These are phyloP conservation scores for Plecturocebus donacophilus DNA, from an alignment of 2,113 vertebrate species.

Conservation along the genomic window DNA sequence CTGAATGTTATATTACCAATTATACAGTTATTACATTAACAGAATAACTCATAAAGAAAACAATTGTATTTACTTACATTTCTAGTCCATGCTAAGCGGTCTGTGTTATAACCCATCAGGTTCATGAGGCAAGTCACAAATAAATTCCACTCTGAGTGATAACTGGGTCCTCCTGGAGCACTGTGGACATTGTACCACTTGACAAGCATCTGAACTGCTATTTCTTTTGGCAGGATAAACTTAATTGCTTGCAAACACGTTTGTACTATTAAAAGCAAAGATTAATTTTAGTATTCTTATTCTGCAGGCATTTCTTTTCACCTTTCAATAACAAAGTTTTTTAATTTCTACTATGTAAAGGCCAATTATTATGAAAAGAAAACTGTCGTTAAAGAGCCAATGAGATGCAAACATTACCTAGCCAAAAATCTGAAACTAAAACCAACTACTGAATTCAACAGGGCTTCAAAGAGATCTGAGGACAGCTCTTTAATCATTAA, in stretches of 20 bases:
- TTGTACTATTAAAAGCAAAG: slow-evolving; percentile 87
- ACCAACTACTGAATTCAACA: not conserved
- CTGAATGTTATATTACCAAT: not conserved
- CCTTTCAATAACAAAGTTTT: not conserved
- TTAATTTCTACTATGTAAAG: not conserved
- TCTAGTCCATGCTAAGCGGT: slow-evolving; percentile 93
- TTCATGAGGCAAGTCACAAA: slow-evolving; percentile 98
- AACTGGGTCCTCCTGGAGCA: slow-evolving; percentile 94
- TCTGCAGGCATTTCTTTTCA: not conserved
- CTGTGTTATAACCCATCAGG: slow-evolving; percentile 98
- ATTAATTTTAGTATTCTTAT: slow-evolving; percentile 45
- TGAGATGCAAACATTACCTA: not conserved
- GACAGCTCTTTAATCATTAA: not conserved
- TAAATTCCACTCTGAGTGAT: slow-evolving; percentile 95
- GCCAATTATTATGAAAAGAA: not conserved
- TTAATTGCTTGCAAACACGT: slow-evolving; percentile 94
- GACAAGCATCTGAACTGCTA: slow-evolving; percentile 95
- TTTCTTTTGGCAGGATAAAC: slow-evolving; percentile 94
- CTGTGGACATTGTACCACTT: slow-evolving; percentile 99
- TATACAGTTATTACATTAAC: not conserved
- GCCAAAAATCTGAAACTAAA: not conserved
- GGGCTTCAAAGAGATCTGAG: not conserved
- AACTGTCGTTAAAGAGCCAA: not conserved
- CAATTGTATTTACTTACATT: slow-evolving; percentile 86
- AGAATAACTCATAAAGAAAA: not conserved